phyloP scores from a whole-genome alignment of 2,797 vertebrate genomes.

The Gallinago solitaria region DNA sequence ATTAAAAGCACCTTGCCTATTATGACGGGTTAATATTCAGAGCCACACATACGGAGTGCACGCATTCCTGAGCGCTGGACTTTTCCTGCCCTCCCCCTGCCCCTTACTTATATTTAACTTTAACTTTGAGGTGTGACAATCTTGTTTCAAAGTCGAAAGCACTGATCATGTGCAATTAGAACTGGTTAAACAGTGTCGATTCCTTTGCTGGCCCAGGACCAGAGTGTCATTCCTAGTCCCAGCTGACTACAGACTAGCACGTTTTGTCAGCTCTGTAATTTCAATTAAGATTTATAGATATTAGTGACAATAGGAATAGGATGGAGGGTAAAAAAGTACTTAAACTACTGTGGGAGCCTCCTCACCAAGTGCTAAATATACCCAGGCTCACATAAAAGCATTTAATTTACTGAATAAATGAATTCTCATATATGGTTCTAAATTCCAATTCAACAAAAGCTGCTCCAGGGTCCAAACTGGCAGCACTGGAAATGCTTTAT shows the following conservation, averaged over 20 bases:
- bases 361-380: neutral
- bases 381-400: neutral
- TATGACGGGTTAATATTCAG: neutral
- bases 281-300: constrained; percentile 61
- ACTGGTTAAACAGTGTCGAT: neutral
- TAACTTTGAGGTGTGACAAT: neutral
- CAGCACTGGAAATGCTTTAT: neutral
- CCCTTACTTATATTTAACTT: neutral
- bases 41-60: neutral
- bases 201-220: neutral
- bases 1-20: neutral
- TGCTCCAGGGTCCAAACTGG: neutral
- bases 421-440: neutral
- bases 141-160: neutral
- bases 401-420: constrained; percentile 30
- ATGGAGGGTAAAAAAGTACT: neutral
- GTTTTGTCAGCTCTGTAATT: constrained; percentile 2
- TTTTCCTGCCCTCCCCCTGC: neutral
- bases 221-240: neutral
- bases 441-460: neutral
- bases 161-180: neutral
- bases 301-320: neutral
- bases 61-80: neutral
- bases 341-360: neutral
- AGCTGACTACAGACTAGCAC: neutral